These are phyloP conservation scores for Trisateles emortualis DNA, from an alignment of 2,888 invertebrate genomes.

Conservation along the genomic window DNA sequence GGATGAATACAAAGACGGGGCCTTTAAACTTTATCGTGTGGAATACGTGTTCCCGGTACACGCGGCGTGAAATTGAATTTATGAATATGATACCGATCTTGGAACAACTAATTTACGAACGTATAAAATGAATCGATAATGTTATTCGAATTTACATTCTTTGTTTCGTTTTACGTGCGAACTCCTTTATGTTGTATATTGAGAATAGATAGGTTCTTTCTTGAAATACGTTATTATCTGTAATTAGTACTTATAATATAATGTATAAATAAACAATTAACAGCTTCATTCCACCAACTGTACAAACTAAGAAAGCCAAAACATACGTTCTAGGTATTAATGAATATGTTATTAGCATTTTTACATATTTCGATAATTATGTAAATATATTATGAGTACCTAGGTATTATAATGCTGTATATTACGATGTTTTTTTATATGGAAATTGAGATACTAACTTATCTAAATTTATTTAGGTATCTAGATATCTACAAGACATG, in stretches of 20 bases:
- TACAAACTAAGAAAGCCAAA: slow-evolving; percentile 19
- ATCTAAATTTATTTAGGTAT: neutral
- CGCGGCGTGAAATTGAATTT: slow-evolving; percentile 69
- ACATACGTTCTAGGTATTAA: slow-evolving; percentile 24
- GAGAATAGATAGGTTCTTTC: neutral
- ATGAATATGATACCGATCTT: slow-evolving; percentile 55
- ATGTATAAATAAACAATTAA: slow-evolving; percentile 17
- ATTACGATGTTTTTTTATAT: neutral
- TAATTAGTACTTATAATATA: slow-evolving; percentile 21
- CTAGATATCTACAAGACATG: neutral
- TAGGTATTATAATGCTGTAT: no score
- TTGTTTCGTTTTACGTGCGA: slow-evolving; percentile 7
- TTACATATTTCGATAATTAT: slow-evolving; percentile 10
- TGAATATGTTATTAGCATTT: slow-evolving; percentile 20
- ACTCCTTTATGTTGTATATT: slow-evolving; percentile 1
- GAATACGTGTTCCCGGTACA: slow-evolving; percentile 68
- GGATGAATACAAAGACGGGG: slow-evolving; percentile 83
- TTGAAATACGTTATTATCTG: slow-evolving; percentile 16
- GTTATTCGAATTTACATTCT: slow-evolving; percentile 22
- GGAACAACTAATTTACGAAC: slow-evolving; percentile 40
- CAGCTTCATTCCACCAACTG: slow-evolving; percentile 20
- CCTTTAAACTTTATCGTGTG: slow-evolving; percentile 78
- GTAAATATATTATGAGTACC: no score
- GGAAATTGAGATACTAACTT: neutral
- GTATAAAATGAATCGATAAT: slow-evolving; percentile 15